These are phyloP conservation scores for Lasioglossum oenotherae DNA, from an alignment of 2,888 invertebrate genomes.

Conservation along the genomic window DNA sequence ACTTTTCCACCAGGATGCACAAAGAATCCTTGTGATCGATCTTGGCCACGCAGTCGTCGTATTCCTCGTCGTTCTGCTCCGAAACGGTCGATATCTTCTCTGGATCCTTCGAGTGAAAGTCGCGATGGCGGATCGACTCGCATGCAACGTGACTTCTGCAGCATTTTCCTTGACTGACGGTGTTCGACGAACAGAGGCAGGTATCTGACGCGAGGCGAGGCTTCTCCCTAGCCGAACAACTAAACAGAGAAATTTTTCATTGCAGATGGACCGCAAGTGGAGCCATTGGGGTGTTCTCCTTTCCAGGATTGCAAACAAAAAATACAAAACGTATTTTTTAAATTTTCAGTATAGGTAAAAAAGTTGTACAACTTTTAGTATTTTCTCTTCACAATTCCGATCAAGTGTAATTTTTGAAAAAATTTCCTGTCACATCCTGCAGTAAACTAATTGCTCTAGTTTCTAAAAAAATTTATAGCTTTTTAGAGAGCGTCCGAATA, in stretches of 20 bases:
- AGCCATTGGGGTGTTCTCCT: too few relatives aligned
- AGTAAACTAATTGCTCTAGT: too few relatives aligned
- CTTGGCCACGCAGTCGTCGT: constrained; percentile 57
- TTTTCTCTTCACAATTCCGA: too few relatives aligned
- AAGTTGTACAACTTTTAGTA: too few relatives aligned
- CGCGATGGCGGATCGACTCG: constrained; percentile 29
- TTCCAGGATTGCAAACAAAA: too few relatives aligned
- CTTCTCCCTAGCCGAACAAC: constrained; percentile 29
- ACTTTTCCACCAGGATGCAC: constrained; percentile 78
- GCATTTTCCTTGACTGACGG: neutral
- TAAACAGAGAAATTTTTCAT: neutral
- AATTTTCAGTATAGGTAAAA: too few relatives aligned
- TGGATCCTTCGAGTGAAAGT: constrained; percentile 52
- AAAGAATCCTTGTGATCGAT: constrained; percentile 80
- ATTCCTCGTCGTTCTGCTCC: constrained; percentile 63
- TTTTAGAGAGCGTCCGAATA: too few relatives aligned
- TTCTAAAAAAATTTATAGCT: too few relatives aligned
- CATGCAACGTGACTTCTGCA: constrained; percentile 8
- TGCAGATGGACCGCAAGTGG: neutral
- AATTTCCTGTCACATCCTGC: too few relatives aligned
- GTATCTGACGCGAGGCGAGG: constrained; percentile 39
- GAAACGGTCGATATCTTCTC: constrained; percentile 58
- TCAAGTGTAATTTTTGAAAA: too few relatives aligned
- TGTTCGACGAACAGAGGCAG: constrained; percentile 29
- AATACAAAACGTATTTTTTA: too few relatives aligned